A percentile compares a stretch with the other conserved stretches of the same genome.
These are phyloP conservation scores for Spizaetus ornatus DNA, from an alignment of 2,113 vertebrate genomes.

Conservation along the genomic window DNA sequence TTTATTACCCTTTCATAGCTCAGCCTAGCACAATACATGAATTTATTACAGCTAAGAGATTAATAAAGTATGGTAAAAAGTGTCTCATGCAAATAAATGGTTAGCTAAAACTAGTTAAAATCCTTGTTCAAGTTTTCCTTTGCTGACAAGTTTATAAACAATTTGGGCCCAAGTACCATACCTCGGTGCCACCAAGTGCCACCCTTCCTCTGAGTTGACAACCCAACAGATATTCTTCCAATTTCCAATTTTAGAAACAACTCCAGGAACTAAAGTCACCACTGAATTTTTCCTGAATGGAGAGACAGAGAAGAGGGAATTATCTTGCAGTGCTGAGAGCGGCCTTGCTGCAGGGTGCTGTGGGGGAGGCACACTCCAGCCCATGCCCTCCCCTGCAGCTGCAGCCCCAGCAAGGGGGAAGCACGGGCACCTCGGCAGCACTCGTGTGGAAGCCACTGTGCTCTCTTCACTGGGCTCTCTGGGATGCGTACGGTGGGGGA, in stretches of 20 bases:
- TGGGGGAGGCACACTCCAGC: background rate
- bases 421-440: background rate
- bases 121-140: background rate
- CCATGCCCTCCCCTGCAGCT: background rate
- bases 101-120: background rate
- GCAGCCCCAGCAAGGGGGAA: background rate
- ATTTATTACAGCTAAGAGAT: background rate
- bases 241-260: background rate
- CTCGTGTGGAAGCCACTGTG: accelerated
- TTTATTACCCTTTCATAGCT: background rate
- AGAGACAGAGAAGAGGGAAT: background rate
- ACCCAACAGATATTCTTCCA: background rate
- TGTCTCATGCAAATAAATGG: background rate
- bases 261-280: background rate
- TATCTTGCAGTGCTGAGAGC: background rate
- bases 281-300: background rate
- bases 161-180: background rate
- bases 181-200: background rate
- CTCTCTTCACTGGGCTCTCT: background rate
- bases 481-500: accelerated
- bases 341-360: background rate
- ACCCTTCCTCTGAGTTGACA: background rate
- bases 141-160: background rate
- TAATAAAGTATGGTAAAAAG: background rate
- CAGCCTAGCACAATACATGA: background rate